Percentiles rank a stretch among this genome's conserved stretches.
These are phyloP conservation scores for Anadara kagoshimensis DNA, from an alignment of 1,140 invertebrate genomes.

Conservation along the genomic window DNA sequence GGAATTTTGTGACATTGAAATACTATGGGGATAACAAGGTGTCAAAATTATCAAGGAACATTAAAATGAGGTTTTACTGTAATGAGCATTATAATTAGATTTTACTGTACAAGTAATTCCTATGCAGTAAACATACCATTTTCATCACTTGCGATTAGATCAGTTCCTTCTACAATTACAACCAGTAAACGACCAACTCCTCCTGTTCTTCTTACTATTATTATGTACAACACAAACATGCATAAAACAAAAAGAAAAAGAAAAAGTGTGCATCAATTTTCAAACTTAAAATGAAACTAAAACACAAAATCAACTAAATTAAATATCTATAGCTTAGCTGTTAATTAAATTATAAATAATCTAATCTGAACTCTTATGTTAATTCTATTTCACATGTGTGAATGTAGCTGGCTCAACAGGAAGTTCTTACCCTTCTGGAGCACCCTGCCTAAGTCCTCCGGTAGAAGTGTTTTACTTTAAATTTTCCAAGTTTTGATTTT, in stretches of 20 bases:
- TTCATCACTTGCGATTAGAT: conserved; percentile 73
- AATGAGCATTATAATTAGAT: no score
- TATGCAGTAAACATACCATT: conserved; percentile 66
- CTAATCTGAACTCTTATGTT: no score
- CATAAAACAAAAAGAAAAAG: neutral
- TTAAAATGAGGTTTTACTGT: no score
- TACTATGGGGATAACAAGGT: neutral
- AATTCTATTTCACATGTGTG: no score
- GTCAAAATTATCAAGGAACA: no score
- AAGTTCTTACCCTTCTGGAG: no score
- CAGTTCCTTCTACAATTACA: conserved; percentile 79
- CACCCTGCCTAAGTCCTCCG: no score
- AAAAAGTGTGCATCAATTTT: conserved; percentile 1
- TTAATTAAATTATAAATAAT: no score
- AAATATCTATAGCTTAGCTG: neutral
- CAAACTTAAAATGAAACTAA: neutral
- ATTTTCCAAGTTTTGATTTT: no score
- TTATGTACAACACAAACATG: neutral
- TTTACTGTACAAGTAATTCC: no score
- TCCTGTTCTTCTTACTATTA: conserved; percentile 51
- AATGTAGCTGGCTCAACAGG: no score
- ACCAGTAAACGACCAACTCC: conserved; percentile 80
- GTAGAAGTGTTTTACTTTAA: no score
- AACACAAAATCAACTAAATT: neutral
- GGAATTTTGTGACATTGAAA: neutral